Evolutionary conservation across 2,888 invertebrate species (phyloP).

Genomic region (Augochlorella aurata): DNA sequence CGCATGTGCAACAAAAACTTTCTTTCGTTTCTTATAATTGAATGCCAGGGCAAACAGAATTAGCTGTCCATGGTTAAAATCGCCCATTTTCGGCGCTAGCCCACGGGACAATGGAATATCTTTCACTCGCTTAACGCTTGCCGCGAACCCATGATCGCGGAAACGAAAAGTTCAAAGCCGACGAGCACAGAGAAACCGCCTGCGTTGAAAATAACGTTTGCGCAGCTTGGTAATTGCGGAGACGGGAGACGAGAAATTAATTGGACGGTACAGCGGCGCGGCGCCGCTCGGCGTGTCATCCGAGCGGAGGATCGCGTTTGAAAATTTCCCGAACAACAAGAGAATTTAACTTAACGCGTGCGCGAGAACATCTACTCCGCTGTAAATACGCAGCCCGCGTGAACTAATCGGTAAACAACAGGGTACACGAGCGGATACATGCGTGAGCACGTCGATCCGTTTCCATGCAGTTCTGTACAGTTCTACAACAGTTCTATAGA

Average conservation of each 20-base stretch:
- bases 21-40: too few relatives aligned
- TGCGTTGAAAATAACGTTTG: neutral
- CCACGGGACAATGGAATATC: too few relatives aligned
- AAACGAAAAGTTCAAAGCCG: too few relatives aligned
- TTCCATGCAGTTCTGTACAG: neutral
- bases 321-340: neutral
- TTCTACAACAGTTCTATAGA: too few relatives aligned
- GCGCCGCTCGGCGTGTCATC: too few relatives aligned
- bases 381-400: neutral
- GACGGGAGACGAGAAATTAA: neutral
- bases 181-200: too few relatives aligned
- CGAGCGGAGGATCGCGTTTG: neutral
- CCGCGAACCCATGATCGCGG: too few relatives aligned
- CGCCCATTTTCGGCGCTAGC: too few relatives aligned
- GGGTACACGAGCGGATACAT: neutral
- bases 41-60: too few relatives aligned
- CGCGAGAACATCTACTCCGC: neutral
- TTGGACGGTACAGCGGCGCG: neutral
- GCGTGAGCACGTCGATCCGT: neutral
- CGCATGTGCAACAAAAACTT: too few relatives aligned
- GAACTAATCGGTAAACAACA: slow-evolving; percentile 11
- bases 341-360: neutral
- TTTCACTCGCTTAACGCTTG: too few relatives aligned
- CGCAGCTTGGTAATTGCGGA: neutral
- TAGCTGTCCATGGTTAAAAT: too few relatives aligned